A percentile compares a stretch with the other conserved stretches of the same genome.
phyloP scores from a whole-genome alignment of 2,797 vertebrate genomes.

The Oophaga sylvatica region DNA sequence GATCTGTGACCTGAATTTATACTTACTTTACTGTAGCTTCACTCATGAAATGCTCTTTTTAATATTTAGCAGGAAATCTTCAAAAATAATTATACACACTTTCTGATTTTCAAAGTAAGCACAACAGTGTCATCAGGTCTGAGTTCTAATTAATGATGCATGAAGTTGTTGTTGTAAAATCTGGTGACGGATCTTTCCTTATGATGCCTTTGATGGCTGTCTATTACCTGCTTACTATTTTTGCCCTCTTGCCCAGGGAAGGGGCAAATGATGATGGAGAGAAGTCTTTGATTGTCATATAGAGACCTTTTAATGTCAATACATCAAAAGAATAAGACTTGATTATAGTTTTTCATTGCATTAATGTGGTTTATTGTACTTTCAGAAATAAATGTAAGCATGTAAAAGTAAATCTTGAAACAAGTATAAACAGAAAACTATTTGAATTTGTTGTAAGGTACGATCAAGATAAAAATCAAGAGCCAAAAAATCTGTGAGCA shows the following conservation, averaged over 20 bases:
- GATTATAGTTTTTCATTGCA: neutral
- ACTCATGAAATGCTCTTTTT: too few relatives aligned
- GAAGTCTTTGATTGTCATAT: neutral
- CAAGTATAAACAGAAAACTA: constrained; percentile 26
- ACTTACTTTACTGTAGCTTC: too few relatives aligned
- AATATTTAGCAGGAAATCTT: too few relatives aligned
- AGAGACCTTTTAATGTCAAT: neutral
- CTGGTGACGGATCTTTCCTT: too few relatives aligned
- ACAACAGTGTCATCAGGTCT: too few relatives aligned
- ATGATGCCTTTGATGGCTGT: neutral
- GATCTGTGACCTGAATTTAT: too few relatives aligned
- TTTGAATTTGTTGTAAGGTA: neutral
- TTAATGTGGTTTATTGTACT: neutral
- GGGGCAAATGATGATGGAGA: neutral
- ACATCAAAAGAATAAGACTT: neutral
- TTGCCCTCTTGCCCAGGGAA: neutral
- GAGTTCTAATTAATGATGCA: too few relatives aligned
- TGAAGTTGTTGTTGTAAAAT: too few relatives aligned
- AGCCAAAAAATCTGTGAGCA: constrained; percentile 11
- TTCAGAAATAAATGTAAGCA: neutral
- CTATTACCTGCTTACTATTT: neutral
- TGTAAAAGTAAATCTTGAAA: constrained; percentile 2
- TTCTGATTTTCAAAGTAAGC: too few relatives aligned
- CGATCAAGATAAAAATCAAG: constrained; percentile 40
- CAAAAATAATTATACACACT: too few relatives aligned